Base-by-base conservation (phyloP, 2,113 vertebrate genomes). In the Cepphus grylle region DNA sequence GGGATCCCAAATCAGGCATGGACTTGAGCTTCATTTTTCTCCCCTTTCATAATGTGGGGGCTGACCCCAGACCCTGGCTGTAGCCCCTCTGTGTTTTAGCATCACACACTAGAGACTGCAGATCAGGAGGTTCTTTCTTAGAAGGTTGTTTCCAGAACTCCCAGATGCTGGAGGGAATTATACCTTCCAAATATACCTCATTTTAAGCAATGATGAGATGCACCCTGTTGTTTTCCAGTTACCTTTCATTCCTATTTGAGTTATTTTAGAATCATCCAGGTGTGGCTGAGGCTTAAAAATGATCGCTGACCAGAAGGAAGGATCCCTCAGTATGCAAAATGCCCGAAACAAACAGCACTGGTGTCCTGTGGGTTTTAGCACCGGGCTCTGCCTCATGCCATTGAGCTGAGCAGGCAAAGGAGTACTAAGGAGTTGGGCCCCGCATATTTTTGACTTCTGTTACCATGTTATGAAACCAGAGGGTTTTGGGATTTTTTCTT, bases 241-340 rank as follows among this genome's bases (percentile, higher is more conserved):
- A 47, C n/a, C 32, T 59, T 67, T 67, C 15, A 16, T 85, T 78
- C 70, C 18, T 43, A 70, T 77, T 82, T 63, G 29, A 74, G 36
- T 62, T 76, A 36, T 87, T 94, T 96, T 74, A 83, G 92, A 88
- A 80, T 81, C 58, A 84, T 50, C 30, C 86, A 94, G 45, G 70
- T 4, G 0, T 90, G 66, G 38, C 22, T 80, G 70, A 79, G 56
- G 49, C 90, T 82, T 90, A 69, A 81, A 94, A 87, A 87, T 66
- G 59, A n/a, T 90, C 11, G 4, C 30, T 95, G 90, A 50, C 59
- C 82, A 77, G 82, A 94, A 90, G 85, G 88, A 92, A 94, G 53
- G 76, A 59, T 83, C 59, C 67, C 29, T 53, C 22, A 4, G 45
- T 12, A 15, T 36, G 49, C 65, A 17, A 29, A 92, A 43, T 91